Conservation (phyloP, 2,113 vertebrate genomes). For the Nicator chloris region DNA sequence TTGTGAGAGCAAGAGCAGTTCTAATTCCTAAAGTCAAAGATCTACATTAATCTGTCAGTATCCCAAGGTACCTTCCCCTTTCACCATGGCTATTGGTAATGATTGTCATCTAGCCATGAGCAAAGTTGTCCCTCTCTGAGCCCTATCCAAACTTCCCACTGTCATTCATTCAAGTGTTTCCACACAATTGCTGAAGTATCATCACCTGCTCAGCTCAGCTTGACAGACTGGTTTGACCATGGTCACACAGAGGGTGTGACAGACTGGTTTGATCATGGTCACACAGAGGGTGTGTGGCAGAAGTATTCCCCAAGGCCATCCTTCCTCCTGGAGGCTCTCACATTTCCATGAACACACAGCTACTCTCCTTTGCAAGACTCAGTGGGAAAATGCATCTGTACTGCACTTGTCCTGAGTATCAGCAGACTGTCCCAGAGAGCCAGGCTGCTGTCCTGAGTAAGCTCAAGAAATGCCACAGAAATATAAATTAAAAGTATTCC, state of each 20-base stretch:
- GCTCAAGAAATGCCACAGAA: neutral
- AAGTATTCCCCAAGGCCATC: neutral
- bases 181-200: neutral
- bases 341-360: neutral
- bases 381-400: neutral
- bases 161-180: neutral
- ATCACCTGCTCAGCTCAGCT: neutral
- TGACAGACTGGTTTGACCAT: neutral
- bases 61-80: neutral
- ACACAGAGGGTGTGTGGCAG: neutral
- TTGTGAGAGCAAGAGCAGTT: rapidly evolving
- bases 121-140: neutral
- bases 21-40: neutral
- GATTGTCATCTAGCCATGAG: neutral
- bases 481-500: neutral
- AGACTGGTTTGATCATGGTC: neutral
- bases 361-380: neutral
- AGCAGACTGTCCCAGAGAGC: neutral
- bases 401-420: neutral
- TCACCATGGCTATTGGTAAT: neutral
- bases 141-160: neutral
- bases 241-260: neutral
- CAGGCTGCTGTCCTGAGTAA: neutral
- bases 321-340: neutral
- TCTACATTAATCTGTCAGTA: neutral